Percentiles rank a stretch among this genome's conserved stretches.
phyloP scores from a whole-genome alignment of 2,888 invertebrate species.

The Pollenia labialis region DNA sequence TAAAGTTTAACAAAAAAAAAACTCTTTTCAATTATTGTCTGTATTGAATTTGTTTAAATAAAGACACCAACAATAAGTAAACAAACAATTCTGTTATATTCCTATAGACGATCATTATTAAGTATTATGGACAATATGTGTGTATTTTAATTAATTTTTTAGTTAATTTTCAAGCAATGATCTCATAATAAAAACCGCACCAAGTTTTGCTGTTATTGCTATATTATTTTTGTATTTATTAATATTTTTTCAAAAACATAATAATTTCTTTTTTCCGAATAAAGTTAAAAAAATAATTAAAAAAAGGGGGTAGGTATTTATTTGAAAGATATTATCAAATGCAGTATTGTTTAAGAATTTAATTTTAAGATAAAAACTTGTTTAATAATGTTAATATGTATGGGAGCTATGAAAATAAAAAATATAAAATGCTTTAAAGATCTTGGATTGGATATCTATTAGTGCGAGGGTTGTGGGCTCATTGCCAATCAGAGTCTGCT shows the following conservation, averaged over 20 bases:
- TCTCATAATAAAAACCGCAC: conserved; percentile 52
- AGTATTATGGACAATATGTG: conserved; percentile 37
- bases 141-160: conserved; percentile 55
- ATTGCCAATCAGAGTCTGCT: no score
- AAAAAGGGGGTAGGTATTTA: no score
- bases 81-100: conserved; percentile 29
- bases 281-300: no score
- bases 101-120: conserved; percentile 6
- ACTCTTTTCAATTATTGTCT: conserved; percentile 49
- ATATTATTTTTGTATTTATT: background rate
- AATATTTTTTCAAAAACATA: background rate
- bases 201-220: background rate
- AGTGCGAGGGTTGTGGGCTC: no score
- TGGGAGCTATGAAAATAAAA: no score
- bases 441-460: no score
- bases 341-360: no score
- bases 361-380: no score
- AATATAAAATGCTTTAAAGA: no score
- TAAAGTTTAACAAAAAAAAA: conserved; percentile 12
- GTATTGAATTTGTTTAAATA: conserved; percentile 57
- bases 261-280: no score
- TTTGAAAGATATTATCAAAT: no score
- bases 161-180: conserved; percentile 57
- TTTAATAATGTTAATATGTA: no score
- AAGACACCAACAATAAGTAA: conserved; percentile 35